Base-by-base conservation (phyloP, 1,140 invertebrate species). In the Lasioglossum baleicum region DNA sequence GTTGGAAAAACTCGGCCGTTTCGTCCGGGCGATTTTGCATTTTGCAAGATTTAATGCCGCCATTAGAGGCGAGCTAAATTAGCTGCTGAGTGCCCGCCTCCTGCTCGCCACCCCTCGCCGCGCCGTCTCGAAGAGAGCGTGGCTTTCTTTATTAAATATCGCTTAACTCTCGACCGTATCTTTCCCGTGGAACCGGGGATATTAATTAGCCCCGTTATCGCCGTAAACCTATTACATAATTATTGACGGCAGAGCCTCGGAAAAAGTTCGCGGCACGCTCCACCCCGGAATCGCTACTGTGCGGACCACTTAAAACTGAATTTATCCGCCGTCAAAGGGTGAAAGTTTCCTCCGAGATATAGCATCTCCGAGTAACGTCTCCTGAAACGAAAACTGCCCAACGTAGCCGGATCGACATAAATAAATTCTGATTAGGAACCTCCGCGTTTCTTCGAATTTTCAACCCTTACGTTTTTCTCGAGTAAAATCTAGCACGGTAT, bases 141-240 rank as follows among this genome's bases (percentile, higher is more conserved):
- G 7, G 53, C 35, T 31, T 60, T 44, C 65, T 67, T 56, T 68
- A 48, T 68, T 44, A 61, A 5, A 35, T 13, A 48, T 76, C 64
- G 22, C 53, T 75, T 67, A 75, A 67, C 51, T 56, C 60, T 10
- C 15, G 42, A 3, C 35, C 3, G 4, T 40, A 15, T 11, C 15
- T 48, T 67, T 26, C 17, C 22, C 40, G 20, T 7, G 56, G 20
- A 22, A 60, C 42, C 22, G n/a, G n/a, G 35, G 20, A 68, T 68
- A 61, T 68, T 68, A 76, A 76, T 61, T 76, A 61, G 40, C 53
- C 17, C 22, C 64, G 63, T 44, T 60, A 68, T 68, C 53, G 65
- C 2, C 26, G 53, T 61, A 44, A 75, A 68, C 42, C 22, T 44
- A 48, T 68, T 68, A 61, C 4, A 17, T 48, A 60, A 58, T 67